Base-by-base conservation (phyloP, 92 coral and sea anemone genomes). In the Parazoanthus swiftii region DNA sequence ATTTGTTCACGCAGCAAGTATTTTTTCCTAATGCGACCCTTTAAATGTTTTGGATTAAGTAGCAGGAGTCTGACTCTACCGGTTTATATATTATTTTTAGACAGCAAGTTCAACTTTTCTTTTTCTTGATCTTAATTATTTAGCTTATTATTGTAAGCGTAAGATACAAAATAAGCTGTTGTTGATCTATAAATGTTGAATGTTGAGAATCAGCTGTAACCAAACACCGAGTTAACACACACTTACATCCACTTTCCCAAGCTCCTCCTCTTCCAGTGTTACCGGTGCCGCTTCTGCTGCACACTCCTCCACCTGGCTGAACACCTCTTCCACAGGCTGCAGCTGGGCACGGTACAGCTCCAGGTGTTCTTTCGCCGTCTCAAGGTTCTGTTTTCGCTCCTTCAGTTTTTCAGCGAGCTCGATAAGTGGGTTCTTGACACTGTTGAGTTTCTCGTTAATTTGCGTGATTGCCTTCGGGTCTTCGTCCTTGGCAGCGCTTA, bases 241-340 rank as follows among this genome's bases (percentile, higher is more conserved):
- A 91, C 93, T 86, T 92, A 97, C 99, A 89, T 97, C 98, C 51
- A 97, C 94, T 91, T 97, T 97, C 51, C 93, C 97, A 4, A 97
- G 93, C 80, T 93, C 98, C 46, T 88, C 95, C 77, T 93, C 98
- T 70, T 90, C 95, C 84, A 95, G 87, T n/a, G 91, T 86, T 48
- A 94, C 91, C 3, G 99, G 98, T 3, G 93, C 98, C 58, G 89
- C 94, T 74, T 92, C 80, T 54, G 89, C 96, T 3, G 90, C 95
- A 56, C 92, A 82, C 70, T 81, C 91, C 76, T 97, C 97, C 43
- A 93, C 95, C 89, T 95, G 94, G 33, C 91, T 86, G 73, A 97
- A 92, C 82, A 94, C 98, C 82, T 94, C 94, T 80, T 95, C 95
- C 0, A 97, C 94, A 1, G 99, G 99, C 72, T 95, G 93, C 73